A percentile compares a stretch with the other conserved stretches of the same genome.
Conservation (phyloP, 2,888 invertebrate genomes). For the Isotomurus palustris region DNA sequence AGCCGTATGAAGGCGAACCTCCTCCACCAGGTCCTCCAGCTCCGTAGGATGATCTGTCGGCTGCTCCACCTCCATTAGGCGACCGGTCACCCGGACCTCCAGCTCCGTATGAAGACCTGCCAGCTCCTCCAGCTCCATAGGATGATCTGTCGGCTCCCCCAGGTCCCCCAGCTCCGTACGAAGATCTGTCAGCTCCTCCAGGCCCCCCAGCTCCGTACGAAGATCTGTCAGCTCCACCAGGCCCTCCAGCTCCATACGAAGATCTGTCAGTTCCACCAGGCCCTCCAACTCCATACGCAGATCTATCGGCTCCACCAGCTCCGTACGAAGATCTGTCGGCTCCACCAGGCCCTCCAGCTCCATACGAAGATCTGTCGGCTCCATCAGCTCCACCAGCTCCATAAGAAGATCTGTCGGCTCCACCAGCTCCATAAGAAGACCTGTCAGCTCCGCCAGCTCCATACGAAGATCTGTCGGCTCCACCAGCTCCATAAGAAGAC, state of each 20-base stretch:
- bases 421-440: not conserved
- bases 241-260: not conserved
- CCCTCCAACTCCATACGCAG: not conserved
- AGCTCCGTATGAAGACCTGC: not conserved
- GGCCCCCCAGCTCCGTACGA: not conserved
- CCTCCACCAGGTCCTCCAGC: not conserved
- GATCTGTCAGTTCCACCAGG: not conserved
- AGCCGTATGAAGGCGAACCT: not conserved
- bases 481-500: slow-evolving; percentile 7
- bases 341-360: too few species aligned
- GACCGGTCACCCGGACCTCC: slow-evolving; percentile 7
- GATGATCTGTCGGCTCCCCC: not conserved
- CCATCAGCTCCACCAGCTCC: not conserved
- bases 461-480: not conserved
- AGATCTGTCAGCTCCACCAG: slow-evolving; percentile 1
- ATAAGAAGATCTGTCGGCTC: not conserved
- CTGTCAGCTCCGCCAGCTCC: not conserved
- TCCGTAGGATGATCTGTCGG: slow-evolving; percentile 4
- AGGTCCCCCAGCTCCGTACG: slow-evolving; percentile 2
- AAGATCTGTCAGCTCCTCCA: not conserved
- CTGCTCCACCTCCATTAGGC: slow-evolving; percentile 9
- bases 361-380: not conserved
- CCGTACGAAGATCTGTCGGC: not conserved
- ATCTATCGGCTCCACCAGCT: not conserved
- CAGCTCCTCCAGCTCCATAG: not conserved